Evolutionary conservation across 2,888 invertebrate genomes (phyloP).

Genomic region (Biston stratarius): DNA sequence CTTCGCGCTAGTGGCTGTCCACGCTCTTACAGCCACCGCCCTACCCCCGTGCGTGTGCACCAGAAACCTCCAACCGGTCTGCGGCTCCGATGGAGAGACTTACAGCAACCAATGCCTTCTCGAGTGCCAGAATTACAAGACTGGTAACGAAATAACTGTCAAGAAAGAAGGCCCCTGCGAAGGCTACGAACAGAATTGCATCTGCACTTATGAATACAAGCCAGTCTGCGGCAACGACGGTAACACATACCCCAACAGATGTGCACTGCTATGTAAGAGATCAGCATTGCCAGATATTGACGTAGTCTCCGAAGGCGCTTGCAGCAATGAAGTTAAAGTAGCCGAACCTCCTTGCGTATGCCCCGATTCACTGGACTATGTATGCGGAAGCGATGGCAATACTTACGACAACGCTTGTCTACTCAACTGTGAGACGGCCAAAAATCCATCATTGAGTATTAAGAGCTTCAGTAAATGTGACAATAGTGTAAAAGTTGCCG

Average conservation of each 20-base stretch:
- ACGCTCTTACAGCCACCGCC: constrained; percentile 48
- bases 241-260: constrained; percentile 31
- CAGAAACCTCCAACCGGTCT: constrained; percentile 80
- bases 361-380: constrained; percentile 36
- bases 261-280: constrained; percentile 22
- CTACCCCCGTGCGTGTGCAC: constrained; percentile 63
- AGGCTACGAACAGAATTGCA: constrained; percentile 1
- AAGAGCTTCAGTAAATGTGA: constrained; percentile 42
- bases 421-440: constrained; percentile 42
- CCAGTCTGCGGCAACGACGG: constrained; percentile 39
- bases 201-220: constrained; percentile 35
- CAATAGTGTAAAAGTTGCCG: constrained; percentile 32
- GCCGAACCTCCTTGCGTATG: constrained; percentile 36
- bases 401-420: constrained; percentile 86
- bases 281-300: constrained; percentile 13
- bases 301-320: constrained; percentile 30
- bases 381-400: constrained; percentile 80
- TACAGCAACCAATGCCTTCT: constrained; percentile 89
- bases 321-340: background rate
- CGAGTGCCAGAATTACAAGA: constrained; percentile 69
- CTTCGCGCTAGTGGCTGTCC: constrained; percentile 49
- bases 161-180: constrained; percentile 4
- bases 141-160: constrained; percentile 30
- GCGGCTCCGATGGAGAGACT: constrained; percentile 90
- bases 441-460: constrained; percentile 36